Evolutionary conservation across 2,113 vertebrate species (phyloP), one percentile per base, ranked within the genome.

Genomic region (Carassius carassius): DNA sequence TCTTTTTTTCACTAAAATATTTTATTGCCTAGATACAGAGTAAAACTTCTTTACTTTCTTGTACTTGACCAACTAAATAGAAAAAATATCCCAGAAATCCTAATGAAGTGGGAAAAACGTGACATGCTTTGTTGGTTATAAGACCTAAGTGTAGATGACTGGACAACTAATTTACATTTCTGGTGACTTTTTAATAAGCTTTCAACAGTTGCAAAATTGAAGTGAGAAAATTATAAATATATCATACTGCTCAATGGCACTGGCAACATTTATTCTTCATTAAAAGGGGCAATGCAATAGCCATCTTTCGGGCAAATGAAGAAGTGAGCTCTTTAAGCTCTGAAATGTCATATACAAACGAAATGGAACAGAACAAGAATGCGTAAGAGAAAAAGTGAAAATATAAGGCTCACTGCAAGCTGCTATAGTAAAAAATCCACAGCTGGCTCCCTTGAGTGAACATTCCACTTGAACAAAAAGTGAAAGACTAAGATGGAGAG

Each of bases 401-500:
- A 41, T 23, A n/a, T 2, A 16, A 13, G 21, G 7, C 21, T 79
- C 37, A 17, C 56, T 17, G 58, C 41, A 41, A 9, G 41, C 35
- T 14, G 7, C n/a, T 44, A 44, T 6, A 21, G n/a, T 74, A 49
- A 74, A 74, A 14, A 74, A 49, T 25, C 41, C 72, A 49, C 72
- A 47, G 5, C 58, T 17, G 29, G 19, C 21, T 60, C 54, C 32
- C 76, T 58, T 56, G 51, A 35, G 51, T 37, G 25, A 37, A 51
- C 44, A 3, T 76, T 4, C 74, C 47, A 51, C 16, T 76, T 76
- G 47, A 76, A n/a, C 10, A 2, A 78, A 77, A 78, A 58, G 75
- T 58, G 51, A 78, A 78, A 78, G 51, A 58, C 51, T 58, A n/a
- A 37, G 19, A 78, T 35, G 35, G 32, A 78, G 69, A 72, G 35